Base-by-base conservation (phyloP, 2,888 invertebrate species). In the Stomorhina lunata region DNA sequence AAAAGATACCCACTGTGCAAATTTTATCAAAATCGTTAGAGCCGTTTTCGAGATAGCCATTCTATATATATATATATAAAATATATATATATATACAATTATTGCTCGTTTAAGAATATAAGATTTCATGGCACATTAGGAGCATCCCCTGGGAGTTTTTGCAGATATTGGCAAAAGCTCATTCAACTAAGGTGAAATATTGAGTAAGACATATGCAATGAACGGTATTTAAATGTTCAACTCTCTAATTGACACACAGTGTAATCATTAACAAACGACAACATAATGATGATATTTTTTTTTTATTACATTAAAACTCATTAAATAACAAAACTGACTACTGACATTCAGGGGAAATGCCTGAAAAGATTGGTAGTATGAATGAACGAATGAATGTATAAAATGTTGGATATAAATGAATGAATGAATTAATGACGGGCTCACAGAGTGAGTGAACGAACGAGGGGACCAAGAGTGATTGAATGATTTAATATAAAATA, bases 241-340 rank as follows among this genome's bases (percentile, higher is more conserved):
- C 7, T 22, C 9, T 27, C 22, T 20, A 53, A 53, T 29, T 63
- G 10, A 1, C 34, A 32, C 29, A n/a, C 40, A 69, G 50, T 69
- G 59, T 61, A 69, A 34, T 3, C n/a, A 9, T 15, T 10, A 34
- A 75, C 20, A 57, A 34, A 65, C 15, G 45, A 57, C 65, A 65
- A 45, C 55, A 75, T 75, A 57, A 65, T 75, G 57, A 27, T 48
- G n/a, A n/a, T n/a, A n/a, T n/a, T n/a, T n/a, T n/a, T 69, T 76
- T 40, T 59, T 81, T 53, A 57, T 81, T 65, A 32, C 59, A 76
- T 76, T 81, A 69, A 66, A 82, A 75, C 78, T 79, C 73, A 82
- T 82, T 82, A 82, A 81, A 55, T 22, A 72, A 63, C 59, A 63
- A 57, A 81, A 77, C 57, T 80, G 75, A 63, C 68, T 77, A 77